Conservation (phyloP, 2,888 invertebrate genomes). For the Diarsia mendica region DNA sequence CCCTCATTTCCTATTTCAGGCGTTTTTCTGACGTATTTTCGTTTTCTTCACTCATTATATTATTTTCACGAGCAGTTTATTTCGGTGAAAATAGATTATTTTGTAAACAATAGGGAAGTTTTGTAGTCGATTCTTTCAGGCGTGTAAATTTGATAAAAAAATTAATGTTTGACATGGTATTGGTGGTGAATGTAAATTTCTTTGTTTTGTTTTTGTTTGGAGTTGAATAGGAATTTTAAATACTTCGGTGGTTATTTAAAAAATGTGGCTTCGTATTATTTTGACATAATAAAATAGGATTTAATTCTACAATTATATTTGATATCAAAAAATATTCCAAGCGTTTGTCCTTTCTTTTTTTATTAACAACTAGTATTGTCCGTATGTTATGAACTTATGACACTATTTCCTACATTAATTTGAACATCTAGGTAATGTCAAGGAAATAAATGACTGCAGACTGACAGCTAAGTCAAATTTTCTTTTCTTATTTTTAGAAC, state of each 20-base stretch:
- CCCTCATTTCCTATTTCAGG: conserved; percentile 70
- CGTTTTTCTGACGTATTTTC: conserved; percentile 58
- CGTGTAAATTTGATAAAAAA: conserved; percentile 51
- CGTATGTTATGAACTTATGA: no score
- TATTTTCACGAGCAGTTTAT: conserved; percentile 53
- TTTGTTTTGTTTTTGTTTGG: conserved; percentile 8
- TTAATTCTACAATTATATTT: neutral
- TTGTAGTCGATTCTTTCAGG: conserved; percentile 28
- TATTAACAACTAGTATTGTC: no score
- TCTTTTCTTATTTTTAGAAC: no score
- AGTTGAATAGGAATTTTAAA: neutral
- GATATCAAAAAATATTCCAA: no score
- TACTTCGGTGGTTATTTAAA: conserved; percentile 11
- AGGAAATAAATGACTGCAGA: no score
- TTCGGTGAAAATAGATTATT: conserved; percentile 61
- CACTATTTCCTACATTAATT: no score
- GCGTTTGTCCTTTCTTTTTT: no score
- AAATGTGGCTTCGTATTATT: neutral
- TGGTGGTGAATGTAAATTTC: neutral
- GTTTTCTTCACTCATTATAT: conserved; percentile 54
- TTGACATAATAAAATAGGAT: neutral
- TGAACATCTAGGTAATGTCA: no score
- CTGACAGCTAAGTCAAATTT: no score
- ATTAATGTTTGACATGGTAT: conserved; percentile 30
- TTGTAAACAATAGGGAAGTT: conserved; percentile 53